phyloP scores from a whole-genome alignment of 2,113 vertebrate species.

The Chloropsis cyanopogon region DNA sequence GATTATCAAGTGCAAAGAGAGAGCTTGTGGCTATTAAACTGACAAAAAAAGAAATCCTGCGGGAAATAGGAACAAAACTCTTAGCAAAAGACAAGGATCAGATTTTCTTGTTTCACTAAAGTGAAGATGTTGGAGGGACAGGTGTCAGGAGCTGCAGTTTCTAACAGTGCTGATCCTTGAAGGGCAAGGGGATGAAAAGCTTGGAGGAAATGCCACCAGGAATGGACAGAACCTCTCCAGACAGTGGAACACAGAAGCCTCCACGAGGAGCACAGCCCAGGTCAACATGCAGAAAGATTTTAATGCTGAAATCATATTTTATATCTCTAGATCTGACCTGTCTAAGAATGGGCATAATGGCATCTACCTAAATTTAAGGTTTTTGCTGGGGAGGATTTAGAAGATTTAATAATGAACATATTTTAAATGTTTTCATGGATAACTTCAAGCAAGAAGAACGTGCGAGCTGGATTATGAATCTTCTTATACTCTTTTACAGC shows the following conservation, averaged over 20 bases:
- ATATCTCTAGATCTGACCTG: background rate
- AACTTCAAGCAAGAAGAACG: slow-evolving; percentile 10
- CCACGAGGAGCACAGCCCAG: accelerated
- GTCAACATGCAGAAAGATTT: background rate
- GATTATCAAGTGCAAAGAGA: background rate
- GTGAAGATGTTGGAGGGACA: background rate
- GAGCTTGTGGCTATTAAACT: slow-evolving; percentile 50
- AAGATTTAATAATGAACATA: background rate
- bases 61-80: slow-evolving; percentile 31
- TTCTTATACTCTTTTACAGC: slow-evolving; percentile 9
- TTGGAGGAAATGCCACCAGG: accelerated
- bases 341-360: background rate
- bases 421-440: background rate
- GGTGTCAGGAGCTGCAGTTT: background rate
- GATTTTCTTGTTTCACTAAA: slow-evolving; percentile 19
- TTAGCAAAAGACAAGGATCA: slow-evolving; percentile 1
- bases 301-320: background rate
- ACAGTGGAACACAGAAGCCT: background rate
- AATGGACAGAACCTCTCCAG: background rate
- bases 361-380: background rate
- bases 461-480: slow-evolving; percentile 25
- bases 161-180: background rate
- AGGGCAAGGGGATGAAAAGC: background rate
- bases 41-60: background rate
- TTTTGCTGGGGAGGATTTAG: background rate